These are phyloP conservation scores for Sebastes diaconus DNA, from an alignment of 2,797 vertebrate species.

Conservation along the genomic window DNA sequence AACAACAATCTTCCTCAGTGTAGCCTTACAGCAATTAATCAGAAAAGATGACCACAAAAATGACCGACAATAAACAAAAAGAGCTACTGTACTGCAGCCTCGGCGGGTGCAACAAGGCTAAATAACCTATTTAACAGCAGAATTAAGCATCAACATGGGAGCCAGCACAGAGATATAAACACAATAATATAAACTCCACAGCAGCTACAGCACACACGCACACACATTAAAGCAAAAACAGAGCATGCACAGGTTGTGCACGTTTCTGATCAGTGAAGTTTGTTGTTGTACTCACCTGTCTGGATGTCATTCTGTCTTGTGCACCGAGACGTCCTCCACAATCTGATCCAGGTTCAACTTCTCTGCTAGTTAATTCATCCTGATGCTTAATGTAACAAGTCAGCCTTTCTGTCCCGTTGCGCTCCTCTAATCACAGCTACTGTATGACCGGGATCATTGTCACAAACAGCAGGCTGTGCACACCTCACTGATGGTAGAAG, in stretches of 20 bases:
- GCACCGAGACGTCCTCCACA: rapidly evolving
- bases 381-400: too few species aligned
- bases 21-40: background rate
- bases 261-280: background rate
- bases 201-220: background rate
- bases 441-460: too few species aligned
- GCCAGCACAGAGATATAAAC: background rate
- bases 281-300: background rate
- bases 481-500: background rate
- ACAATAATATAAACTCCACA: background rate
- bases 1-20: background rate
- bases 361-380: background rate
- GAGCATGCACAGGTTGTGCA: background rate
- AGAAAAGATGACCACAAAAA: background rate
- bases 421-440: too few species aligned
- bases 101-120: too few species aligned
- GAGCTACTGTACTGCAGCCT: background rate
- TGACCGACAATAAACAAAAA: background rate
- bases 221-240: background rate
- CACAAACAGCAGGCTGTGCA: too few species aligned
- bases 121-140: background rate
- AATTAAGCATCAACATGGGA: background rate
- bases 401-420: too few species aligned
- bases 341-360: background rate
- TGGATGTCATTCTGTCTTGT: too few species aligned